A percentile compares a stretch with the other conserved stretches of the same genome.
These are phyloP conservation scores for Drosophila greeni DNA, from an alignment of 2,888 invertebrate genomes.

Conservation along the genomic window DNA sequence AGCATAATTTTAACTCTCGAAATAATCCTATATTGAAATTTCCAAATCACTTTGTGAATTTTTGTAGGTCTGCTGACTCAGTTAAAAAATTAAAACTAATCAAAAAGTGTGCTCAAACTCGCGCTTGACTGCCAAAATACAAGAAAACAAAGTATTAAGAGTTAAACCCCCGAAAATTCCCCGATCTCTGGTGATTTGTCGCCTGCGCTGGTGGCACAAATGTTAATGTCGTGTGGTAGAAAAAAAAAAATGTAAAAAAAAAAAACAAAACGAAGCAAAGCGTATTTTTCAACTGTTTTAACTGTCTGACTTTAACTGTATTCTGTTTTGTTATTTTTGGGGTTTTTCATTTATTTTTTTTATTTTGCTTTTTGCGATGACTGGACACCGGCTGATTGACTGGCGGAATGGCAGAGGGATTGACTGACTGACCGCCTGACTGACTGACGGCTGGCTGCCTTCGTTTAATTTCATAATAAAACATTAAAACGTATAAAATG, in stretches of 20 bases:
- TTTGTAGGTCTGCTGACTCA: constrained; percentile 24
- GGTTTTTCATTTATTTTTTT: constrained; percentile 15
- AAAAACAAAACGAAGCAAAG: constrained; percentile 28
- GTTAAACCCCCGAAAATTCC: constrained; percentile 10
- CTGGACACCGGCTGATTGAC: constrained; percentile 23
- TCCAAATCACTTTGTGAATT: constrained; percentile 13
- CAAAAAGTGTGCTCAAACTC: constrained; percentile 29
- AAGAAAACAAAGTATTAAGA: constrained; percentile 33
- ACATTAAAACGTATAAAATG: constrained; percentile 64
- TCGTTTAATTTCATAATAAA: constrained; percentile 64
- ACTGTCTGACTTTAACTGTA: constrained; percentile 42
- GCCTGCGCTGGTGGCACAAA: constrained; percentile 60
- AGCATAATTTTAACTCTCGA: too few species aligned
- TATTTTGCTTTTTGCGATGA: constrained; percentile 22
- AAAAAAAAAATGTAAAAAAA: constrained; percentile 6
- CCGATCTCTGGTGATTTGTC: constrained; percentile 24
- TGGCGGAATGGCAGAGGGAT: constrained; percentile 18
- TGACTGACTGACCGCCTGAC: constrained; percentile 17
- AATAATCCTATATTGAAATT: too few species aligned
- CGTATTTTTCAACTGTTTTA: constrained; percentile 44
- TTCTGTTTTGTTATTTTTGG: constrained; percentile 29
- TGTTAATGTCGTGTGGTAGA: constrained; percentile 59
- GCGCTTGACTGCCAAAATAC: constrained; percentile 46
- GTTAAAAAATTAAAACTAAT: constrained; percentile 1
- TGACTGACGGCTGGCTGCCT: constrained; percentile 34